Percentiles rank a stretch among this genome's conserved stretches.
phyloP scores from a whole-genome alignment of 2,113 vertebrate species.

The Lanius ludovicianus region DNA sequence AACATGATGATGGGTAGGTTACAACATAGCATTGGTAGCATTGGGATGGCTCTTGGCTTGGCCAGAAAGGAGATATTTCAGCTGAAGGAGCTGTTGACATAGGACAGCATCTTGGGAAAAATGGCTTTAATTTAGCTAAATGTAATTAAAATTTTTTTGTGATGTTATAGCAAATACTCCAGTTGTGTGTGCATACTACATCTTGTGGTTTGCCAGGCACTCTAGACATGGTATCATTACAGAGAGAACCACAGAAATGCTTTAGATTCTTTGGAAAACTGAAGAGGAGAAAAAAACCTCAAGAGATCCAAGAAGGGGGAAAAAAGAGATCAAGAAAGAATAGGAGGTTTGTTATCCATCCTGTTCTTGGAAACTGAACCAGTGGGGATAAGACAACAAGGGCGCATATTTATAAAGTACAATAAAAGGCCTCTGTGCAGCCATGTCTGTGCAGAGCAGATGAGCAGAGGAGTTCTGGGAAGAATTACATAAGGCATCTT shows the following conservation, averaged over 20 bases:
- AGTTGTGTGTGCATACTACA: not conserved
- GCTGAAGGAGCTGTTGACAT: not conserved
- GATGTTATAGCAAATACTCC: not conserved
- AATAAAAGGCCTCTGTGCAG: slow-evolving; percentile 66
- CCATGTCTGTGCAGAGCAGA: slow-evolving; percentile 51
- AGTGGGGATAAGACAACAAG: slow-evolving; percentile 56
- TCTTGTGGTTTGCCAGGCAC: not conserved
- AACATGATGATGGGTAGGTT: not conserved
- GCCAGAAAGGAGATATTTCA: not conserved
- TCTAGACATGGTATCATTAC: slow-evolving; percentile 35
- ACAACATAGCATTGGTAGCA: not conserved
- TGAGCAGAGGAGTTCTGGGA: slow-evolving; percentile 52
- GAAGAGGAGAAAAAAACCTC: not conserved
- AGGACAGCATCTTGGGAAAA: not conserved
- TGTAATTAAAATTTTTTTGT: not conserved
- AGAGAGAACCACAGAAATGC: slow-evolving; percentile 47
- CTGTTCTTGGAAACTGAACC: slow-evolving; percentile 46
- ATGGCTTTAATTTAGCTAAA: not conserved
- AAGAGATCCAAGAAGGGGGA: not conserved
- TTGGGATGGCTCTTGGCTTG: not conserved
- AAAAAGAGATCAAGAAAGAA: slow-evolving; percentile 17
- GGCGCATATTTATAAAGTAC: slow-evolving; percentile 57
- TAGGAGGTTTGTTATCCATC: slow-evolving; percentile 40
- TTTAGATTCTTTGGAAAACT: slow-evolving; percentile 28
- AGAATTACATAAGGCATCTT: slow-evolving; percentile 48